Evolutionary conservation across 2,888 invertebrate genomes (phyloP).

Genomic region (Penaeus monodon): DNA sequence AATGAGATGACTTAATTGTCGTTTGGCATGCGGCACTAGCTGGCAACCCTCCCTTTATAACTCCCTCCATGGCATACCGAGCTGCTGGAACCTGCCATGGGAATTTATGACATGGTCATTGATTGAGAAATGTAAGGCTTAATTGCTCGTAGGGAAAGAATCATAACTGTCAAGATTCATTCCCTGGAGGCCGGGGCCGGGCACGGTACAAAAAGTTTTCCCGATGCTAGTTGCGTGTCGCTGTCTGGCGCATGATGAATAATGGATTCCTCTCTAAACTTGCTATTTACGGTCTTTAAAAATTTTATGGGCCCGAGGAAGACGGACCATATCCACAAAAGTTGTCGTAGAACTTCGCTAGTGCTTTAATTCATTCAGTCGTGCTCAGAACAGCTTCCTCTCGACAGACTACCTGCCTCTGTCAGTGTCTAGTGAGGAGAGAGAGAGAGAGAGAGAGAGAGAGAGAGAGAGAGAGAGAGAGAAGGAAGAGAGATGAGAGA

Average conservation of each 20-base stretch:
- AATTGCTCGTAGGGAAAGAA: neutral
- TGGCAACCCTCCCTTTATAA: conserved; percentile 13
- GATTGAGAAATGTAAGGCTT: too few relatives aligned
- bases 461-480: too few relatives aligned
- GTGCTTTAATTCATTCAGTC: too few relatives aligned
- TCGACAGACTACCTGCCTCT: too few relatives aligned
- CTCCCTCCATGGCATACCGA: too few relatives aligned
- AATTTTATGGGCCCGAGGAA: conserved; percentile 28
- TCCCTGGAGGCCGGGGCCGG: neutral
- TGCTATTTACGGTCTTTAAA: conserved; percentile 48
- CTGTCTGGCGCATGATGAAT: conserved; percentile 45
- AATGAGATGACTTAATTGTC: conserved; percentile 48
- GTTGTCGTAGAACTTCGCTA: too few relatives aligned
- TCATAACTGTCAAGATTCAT: conserved; percentile 13
- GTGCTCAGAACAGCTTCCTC: too few relatives aligned
- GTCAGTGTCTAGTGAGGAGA: too few relatives aligned
- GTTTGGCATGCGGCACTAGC: conserved; percentile 21
- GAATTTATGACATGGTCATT: too few relatives aligned
- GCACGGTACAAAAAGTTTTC: conserved; percentile 11
- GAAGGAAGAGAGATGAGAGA: too few relatives aligned
- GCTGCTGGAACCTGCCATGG: neutral
- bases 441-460: too few relatives aligned
- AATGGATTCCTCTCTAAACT: conserved; percentile 40
- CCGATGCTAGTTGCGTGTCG: conserved; percentile 1
- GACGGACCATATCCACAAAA: too few relatives aligned